Base-by-base conservation (phyloP, 2,797 vertebrate genomes). In the Paguma larvata region DNA sequence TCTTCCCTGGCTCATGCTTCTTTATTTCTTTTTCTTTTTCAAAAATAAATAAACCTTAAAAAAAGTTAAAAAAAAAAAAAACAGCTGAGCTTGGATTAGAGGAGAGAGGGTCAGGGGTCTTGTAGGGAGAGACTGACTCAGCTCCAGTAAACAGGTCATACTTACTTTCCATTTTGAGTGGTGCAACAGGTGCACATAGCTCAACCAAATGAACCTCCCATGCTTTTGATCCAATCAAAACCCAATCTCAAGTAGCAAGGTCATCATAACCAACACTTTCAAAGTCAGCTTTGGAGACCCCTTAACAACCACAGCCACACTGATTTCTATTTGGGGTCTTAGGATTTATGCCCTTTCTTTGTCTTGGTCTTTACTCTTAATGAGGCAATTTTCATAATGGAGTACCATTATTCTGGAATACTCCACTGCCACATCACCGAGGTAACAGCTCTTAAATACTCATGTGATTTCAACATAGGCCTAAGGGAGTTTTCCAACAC, bases 371-470 rank as follows among this genome's bases (percentile, higher is more conserved):
- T 59, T 53, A 51, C 51, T 84, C 77, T 70, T 48, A 38, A 38
- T 13, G 70, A 78, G 78, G n/a, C 19, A 87, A 19, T 68, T 87
- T 83, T 94, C 70, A 68, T 70, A 62, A 94, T 83, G 77, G 30
- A 51, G 21, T 73, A 14, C 30, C 48, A n/a, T 68, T 91, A 82
- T 34, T 59, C 32, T 70, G 23, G 63, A 56, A 12, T 51, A 56
- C 11, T n/a, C 2, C 21, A 34, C 23, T 91, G 83, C 44, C 18
- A 38, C 32, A 80, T 84, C 51, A 91, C 12, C n/a, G 32, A 63
- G 32, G 34, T 70, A 70, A 59, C 13, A 38, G 53, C 38, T 79
- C 53, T 91, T 70, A 79, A 88, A 62, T 72, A 84, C 19, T 89
- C 34, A 84, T 15, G 70, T 56, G 27, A 65, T 78, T 94, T 72